phyloP scores from a whole-genome alignment of 1,140 invertebrate species.

The Cherax destructor region DNA sequence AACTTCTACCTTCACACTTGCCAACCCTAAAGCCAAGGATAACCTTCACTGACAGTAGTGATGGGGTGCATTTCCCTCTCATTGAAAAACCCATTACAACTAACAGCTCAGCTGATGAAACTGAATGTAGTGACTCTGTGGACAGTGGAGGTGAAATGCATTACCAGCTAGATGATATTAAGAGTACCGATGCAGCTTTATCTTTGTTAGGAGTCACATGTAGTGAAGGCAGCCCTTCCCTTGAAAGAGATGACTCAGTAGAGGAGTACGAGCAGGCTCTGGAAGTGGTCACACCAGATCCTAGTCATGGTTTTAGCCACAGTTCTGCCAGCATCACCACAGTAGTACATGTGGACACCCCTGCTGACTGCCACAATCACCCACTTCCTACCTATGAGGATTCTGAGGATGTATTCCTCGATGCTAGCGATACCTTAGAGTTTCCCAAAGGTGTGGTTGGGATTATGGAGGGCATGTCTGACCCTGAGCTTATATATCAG shows the following conservation, averaged over 20 bases:
- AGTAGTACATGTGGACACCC: conserved; percentile 25
- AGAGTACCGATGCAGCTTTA: background rate
- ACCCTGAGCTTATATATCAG: background rate
- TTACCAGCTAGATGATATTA: background rate
- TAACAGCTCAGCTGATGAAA: background rate
- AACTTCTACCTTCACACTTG: background rate
- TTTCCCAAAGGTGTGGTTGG: background rate
- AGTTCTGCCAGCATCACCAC: conserved; percentile 43
- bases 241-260: conserved; percentile 35
- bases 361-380: background rate
- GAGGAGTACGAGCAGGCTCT: conserved; percentile 56
- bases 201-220: background rate
- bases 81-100: background rate
- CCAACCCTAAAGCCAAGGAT: background rate
- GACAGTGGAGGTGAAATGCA: background rate
- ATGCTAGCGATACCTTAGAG: conserved; percentile 34
- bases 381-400: conserved; percentile 19
- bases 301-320: conserved; percentile 41
- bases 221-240: background rate
- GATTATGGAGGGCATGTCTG: background rate
- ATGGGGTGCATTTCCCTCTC: background rate
- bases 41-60: background rate
- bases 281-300: conserved; percentile 36
- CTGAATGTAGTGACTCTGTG: background rate
- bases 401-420: conserved; percentile 47